These are phyloP conservation scores for Cricetomys ansorgei DNA, from an alignment of 2,113 vertebrate species.

Conservation along the genomic window DNA sequence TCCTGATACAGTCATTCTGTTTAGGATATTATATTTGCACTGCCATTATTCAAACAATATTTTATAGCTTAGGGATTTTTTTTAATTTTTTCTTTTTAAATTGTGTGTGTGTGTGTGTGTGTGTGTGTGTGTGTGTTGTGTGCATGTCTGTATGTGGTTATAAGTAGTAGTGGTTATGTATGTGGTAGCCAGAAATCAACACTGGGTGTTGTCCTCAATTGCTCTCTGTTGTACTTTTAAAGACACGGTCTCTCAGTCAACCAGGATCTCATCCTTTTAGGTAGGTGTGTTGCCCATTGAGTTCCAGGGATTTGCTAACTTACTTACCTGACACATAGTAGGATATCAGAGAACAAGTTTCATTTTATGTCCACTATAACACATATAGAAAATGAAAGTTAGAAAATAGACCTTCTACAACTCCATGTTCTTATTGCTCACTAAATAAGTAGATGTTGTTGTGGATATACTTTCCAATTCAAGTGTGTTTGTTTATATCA, in stretches of 20 bases:
- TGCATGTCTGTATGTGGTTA: background rate
- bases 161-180: background rate
- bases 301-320: background rate
- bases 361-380: background rate
- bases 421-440: background rate
- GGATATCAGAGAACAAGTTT: background rate
- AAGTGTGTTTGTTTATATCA: background rate
- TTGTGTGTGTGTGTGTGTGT: background rate
- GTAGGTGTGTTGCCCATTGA: background rate
- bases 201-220: background rate
- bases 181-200: background rate
- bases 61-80: constrained; percentile 20
- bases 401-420: background rate
- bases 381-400: background rate
- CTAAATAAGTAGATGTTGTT: background rate
- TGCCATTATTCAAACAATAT: background rate
- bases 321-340: background rate
- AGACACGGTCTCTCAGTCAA: background rate
- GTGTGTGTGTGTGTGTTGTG: background rate
- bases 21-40: constrained; percentile 22
- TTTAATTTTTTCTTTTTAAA: background rate
- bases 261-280: background rate
- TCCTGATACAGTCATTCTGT: background rate
- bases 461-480: background rate
- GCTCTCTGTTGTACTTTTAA: background rate